Percentiles rank a stretch among this genome's conserved stretches.
These are phyloP conservation scores for Hoplias malabaricus DNA, from an alignment of 2,113 vertebrate genomes.

Conservation along the genomic window DNA sequence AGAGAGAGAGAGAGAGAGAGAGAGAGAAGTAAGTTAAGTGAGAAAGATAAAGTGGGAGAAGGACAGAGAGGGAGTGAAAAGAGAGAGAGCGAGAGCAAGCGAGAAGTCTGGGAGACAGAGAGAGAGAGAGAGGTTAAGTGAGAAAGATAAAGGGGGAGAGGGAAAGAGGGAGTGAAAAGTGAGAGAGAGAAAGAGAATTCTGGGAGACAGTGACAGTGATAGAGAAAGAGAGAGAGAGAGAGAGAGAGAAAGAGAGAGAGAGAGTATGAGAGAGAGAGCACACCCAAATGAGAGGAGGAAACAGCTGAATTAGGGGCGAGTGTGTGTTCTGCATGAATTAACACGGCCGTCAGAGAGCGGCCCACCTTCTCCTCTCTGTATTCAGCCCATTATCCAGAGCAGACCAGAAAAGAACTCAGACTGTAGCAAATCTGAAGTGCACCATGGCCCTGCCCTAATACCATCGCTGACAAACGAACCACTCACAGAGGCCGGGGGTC, in stretches of 20 bases:
- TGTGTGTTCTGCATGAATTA: slow-evolving; percentile 37
- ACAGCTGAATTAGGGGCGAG: slow-evolving; percentile 19
- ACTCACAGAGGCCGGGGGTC: slow-evolving; percentile 24
- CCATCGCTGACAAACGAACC: slow-evolving; percentile 39
- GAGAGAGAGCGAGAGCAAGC: no score
- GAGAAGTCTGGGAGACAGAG: not conserved
- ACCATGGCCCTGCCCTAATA: not conserved
- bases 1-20: not conserved
- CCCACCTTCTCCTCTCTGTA: slow-evolving; percentile 23
- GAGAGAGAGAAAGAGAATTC: not conserved
- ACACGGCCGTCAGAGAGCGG: slow-evolving; percentile 11
- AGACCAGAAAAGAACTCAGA: slow-evolving; percentile 13
- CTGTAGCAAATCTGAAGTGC: not conserved
- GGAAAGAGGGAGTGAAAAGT: not conserved
- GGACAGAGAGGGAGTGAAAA: not conserved
- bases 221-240: not conserved
- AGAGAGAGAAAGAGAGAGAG: not conserved
- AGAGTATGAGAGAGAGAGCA: not conserved
- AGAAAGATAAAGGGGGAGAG: not conserved
- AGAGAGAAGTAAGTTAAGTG: not conserved
- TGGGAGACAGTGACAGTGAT: not conserved
- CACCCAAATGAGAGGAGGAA: slow-evolving; percentile 1
- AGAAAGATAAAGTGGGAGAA: not conserved
- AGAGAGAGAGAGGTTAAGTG: not conserved
- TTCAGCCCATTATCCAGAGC: slow-evolving; percentile 11